These are phyloP conservation scores for Bathynomus jamesi DNA, from an alignment of 1,140 invertebrate species.

Conservation along the genomic window DNA sequence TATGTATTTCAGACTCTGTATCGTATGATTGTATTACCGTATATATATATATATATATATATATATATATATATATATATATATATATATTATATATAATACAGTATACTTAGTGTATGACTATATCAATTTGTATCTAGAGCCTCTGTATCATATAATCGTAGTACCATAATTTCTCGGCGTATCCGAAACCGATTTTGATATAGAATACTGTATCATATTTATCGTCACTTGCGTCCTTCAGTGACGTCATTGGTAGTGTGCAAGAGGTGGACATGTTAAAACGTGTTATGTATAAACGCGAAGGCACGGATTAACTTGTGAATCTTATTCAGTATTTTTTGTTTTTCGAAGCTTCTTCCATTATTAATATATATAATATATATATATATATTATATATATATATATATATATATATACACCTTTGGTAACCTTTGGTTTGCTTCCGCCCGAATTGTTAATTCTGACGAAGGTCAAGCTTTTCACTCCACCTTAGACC, in stretches of 20 bases:
- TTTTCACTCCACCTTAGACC: too few relatives aligned
- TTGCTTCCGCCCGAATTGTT: too few relatives aligned
- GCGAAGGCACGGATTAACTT: too few relatives aligned
- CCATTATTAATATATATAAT: background rate
- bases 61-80: background rate
- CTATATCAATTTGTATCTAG: background rate
- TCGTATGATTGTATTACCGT: background rate
- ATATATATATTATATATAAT: background rate
- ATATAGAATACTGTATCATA: background rate
- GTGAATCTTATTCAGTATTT: too few relatives aligned
- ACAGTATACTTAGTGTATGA: background rate
- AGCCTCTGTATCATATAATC: background rate
- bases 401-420: slow-evolving; percentile 7
- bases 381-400: background rate
- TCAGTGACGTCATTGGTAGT: too few relatives aligned
- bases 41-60: background rate
- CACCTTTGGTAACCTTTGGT: too few relatives aligned
- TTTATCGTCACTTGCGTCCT: background rate
- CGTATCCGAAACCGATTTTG: background rate
- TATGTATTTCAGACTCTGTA: background rate
- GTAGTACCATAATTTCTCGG: background rate
- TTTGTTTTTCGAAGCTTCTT: too few relatives aligned
- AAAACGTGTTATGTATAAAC: too few relatives aligned
- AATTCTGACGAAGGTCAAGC: too few relatives aligned
- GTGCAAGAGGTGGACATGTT: too few relatives aligned